phyloP scores from a whole-genome alignment of 2,797 vertebrate species.

The Cuniculus paca region DNA sequence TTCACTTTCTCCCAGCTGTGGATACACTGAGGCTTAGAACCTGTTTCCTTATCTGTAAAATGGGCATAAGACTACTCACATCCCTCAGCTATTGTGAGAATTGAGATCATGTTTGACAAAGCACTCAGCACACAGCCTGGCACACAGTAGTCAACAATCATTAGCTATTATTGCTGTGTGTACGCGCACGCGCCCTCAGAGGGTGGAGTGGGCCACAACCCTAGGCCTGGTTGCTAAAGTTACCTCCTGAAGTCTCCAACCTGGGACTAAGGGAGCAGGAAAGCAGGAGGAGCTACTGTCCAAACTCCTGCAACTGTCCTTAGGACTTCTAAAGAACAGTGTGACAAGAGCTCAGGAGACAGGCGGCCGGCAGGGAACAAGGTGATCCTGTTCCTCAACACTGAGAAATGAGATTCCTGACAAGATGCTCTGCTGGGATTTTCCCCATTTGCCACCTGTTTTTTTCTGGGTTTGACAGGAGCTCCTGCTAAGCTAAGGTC shows the following conservation, averaged over 20 bases:
- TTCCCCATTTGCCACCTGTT: neutral
- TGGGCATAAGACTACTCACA: neutral
- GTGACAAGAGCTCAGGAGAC: neutral
- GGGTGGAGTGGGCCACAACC: neutral
- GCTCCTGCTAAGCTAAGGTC: neutral
- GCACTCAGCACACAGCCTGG: neutral
- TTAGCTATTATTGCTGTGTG: neutral
- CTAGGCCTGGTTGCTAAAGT: neutral
- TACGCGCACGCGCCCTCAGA: neutral
- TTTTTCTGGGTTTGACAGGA: neutral
- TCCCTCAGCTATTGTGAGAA: neutral
- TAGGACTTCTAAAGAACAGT: neutral
- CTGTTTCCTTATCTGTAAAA: slow-evolving; percentile 26
- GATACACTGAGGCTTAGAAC: neutral
- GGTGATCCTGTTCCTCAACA: neutral
- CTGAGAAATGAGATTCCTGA: neutral
- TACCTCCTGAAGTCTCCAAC: neutral
- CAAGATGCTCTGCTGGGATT: neutral
- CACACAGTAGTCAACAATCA: neutral
- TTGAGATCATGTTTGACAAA: neutral
- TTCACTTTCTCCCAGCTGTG: neutral
- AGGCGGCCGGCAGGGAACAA: neutral
- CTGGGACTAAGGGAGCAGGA: neutral
- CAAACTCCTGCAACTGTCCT: neutral
- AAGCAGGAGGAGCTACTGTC: neutral